Evolutionary conservation across 2,797 vertebrate species (phyloP).

Genomic region (Chromobotia macracanthus): DNA sequence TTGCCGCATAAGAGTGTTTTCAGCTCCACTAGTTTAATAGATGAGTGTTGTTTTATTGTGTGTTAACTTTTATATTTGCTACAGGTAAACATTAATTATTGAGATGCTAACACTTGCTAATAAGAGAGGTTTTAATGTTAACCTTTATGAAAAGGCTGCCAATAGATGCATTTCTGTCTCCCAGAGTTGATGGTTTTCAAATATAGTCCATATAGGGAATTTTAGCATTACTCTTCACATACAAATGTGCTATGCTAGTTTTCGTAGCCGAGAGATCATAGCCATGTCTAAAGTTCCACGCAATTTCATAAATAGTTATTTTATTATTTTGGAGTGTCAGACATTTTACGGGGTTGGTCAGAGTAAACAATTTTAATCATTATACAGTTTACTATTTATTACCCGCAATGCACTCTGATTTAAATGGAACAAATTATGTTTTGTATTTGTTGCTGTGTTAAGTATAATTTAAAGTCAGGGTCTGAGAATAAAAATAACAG

Average conservation of each 20-base stretch:
- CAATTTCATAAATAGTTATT: background rate
- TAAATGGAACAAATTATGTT: constrained; percentile 4
- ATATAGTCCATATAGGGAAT: no score
- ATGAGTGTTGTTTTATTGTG: background rate
- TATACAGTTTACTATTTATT: background rate
- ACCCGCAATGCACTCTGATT: background rate
- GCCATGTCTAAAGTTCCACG: background rate
- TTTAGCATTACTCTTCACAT: no score
- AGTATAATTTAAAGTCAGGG: background rate
- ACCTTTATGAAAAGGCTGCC: no score
- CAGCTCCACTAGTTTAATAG: background rate
- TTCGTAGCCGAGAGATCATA: background rate
- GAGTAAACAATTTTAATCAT: no score
- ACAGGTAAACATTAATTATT: no score
- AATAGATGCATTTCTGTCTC: no score
- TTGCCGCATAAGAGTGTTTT: background rate
- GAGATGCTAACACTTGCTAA: no score
- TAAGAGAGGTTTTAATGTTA: no score
- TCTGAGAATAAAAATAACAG: constrained; percentile 12
- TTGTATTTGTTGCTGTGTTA: background rate
- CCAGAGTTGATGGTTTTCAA: no score
- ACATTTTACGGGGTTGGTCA: no score
- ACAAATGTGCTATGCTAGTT: no score
- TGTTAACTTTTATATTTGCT: constrained; percentile 8
- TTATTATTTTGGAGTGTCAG: no score